These are phyloP conservation scores for Brachyhypopomus gauderio DNA, from an alignment of 2,113 vertebrate genomes.

Conservation along the genomic window DNA sequence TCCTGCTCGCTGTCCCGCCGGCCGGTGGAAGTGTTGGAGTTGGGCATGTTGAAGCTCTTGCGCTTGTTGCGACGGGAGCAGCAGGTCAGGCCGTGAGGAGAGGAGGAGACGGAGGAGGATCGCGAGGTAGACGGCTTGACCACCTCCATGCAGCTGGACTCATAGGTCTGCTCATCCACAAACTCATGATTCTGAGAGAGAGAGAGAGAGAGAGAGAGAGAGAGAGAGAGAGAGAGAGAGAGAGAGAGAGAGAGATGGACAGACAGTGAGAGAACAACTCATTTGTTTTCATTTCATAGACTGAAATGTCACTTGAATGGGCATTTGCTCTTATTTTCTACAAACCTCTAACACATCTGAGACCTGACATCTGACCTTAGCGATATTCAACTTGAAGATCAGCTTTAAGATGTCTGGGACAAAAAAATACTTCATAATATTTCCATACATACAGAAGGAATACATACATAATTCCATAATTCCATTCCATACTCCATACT, in stretches of 20 bases:
- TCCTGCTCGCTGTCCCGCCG: constrained; percentile 85
- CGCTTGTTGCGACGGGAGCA: constrained; percentile 87
- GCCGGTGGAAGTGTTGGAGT: constrained; percentile 75
- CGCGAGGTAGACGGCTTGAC: constrained; percentile 81
- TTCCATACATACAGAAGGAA: too few relatives aligned
- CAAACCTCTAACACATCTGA: background rate
- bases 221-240: background rate
- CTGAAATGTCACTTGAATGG: too few relatives aligned
- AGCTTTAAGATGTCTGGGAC: background rate
- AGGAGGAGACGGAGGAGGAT: constrained; percentile 82
- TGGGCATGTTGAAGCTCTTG: constrained; percentile 86
- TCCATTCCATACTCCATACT: too few relatives aligned
- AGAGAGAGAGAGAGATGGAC: background rate
- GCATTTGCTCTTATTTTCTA: background rate
- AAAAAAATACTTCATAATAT: background rate
- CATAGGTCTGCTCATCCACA: constrained; percentile 88
- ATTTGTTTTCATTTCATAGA: too few relatives aligned
- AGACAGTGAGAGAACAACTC: background rate
- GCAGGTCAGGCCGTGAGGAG: constrained; percentile 83
- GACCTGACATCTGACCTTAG: too few relatives aligned
- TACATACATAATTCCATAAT: too few relatives aligned
- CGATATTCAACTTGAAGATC: constrained; percentile 36
- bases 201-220: background rate
- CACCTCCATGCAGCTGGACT: constrained; percentile 85
- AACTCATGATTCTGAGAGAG: constrained; percentile 88